phyloP scores from a whole-genome alignment of 92 coral and sea anemone genomes.

The Virgularia gustaviana region DNA sequence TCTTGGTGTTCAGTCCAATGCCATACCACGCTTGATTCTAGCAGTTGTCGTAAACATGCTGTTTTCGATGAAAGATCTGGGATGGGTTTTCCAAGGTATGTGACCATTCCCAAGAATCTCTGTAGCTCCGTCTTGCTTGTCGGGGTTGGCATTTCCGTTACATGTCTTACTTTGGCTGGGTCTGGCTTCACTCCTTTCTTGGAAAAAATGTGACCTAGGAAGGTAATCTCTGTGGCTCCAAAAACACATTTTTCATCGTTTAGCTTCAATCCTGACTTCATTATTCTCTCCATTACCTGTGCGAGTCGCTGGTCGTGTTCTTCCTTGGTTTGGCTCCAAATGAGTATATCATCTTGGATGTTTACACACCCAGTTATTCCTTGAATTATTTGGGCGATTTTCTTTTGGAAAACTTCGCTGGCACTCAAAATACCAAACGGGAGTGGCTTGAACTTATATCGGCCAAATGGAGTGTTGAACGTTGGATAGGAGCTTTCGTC shows the following conservation, averaged over 20 bases:
- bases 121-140: slow-evolving; percentile 15
- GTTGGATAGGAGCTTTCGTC: background rate
- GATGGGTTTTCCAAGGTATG: slow-evolving; percentile 33
- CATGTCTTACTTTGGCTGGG: slow-evolving; percentile 13
- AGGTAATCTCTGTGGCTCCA: background rate
- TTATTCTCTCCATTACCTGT: slow-evolving; percentile 6
- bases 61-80: slow-evolving; percentile 3
- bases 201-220: slow-evolving; percentile 22
- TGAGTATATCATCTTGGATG: slow-evolving; percentile 4
- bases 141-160: slow-evolving; percentile 1
- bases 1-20: background rate
- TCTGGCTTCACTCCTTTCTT: slow-evolving; percentile 17
- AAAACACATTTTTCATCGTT: slow-evolving; percentile 3
- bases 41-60: slow-evolving; percentile 19
- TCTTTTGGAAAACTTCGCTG: background rate
- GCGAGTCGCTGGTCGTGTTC: background rate
- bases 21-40: background rate
- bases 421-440: background rate
- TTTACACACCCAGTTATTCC: slow-evolving; percentile 5
- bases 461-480: background rate
- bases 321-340: slow-evolving; percentile 7
- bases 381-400: background rate
- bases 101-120: slow-evolving; percentile 24
- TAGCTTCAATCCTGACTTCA: slow-evolving; percentile 7
- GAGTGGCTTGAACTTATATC: background rate